Percentiles rank a stretch among this genome's conserved stretches.
Conservation (phyloP, 2,113 vertebrate species). For the Felis chaus region DNA sequence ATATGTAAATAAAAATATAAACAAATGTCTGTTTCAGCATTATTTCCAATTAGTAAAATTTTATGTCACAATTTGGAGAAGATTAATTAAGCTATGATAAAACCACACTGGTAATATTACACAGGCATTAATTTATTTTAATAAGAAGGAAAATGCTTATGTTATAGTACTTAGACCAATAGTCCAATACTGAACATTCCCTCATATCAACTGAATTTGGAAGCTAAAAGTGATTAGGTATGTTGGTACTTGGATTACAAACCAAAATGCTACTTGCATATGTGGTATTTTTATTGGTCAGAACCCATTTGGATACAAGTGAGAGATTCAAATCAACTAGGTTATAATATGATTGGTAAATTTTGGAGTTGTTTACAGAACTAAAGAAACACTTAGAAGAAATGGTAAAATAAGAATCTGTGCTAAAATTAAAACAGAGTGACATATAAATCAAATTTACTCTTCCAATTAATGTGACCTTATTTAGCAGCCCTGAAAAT, state of each 20-base stretch:
- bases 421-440: neutral
- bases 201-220: neutral
- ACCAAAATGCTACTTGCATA: neutral
- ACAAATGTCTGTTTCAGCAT: neutral
- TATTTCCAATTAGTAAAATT: neutral
- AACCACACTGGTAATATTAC: neutral
- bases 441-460: neutral
- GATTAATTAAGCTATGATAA: neutral
- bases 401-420: too few species aligned
- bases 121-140: neutral
- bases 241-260: neutral
- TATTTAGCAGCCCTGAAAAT: neutral
- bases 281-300: neutral
- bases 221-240: neutral
- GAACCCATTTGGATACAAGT: neutral
- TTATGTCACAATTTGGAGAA: neutral
- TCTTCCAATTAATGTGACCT: neutral
- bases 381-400: neutral
- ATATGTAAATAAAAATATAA: neutral
- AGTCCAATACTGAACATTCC: neutral
- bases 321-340: neutral
- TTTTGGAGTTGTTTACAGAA: neutral
- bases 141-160: neutral
- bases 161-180: neutral
- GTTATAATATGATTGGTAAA: neutral